Evolutionary conservation across 1,140 invertebrate species (phyloP).

Genomic region (Dreissena polymorpha): DNA sequence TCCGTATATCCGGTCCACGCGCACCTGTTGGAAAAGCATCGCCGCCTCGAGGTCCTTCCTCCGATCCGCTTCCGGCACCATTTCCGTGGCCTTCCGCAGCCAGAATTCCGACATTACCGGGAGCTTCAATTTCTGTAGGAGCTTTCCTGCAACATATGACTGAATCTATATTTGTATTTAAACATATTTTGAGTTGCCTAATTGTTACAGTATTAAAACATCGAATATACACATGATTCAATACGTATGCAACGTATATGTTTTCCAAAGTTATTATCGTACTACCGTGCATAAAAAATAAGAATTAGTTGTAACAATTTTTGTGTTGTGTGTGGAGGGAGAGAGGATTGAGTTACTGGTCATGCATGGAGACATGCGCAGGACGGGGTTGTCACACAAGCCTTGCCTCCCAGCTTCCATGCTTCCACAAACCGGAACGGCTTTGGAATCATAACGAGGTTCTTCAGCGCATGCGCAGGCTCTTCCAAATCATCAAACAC

Average conservation of each 20-base stretch:
- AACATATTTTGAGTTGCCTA: neutral
- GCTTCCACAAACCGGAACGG: conserved; percentile 64
- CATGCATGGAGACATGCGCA: too few relatives aligned
- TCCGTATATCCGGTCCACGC: conserved; percentile 71
- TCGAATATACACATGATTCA: too few relatives aligned
- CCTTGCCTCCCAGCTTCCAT: conserved; percentile 74
- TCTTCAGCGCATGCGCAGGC: conserved; percentile 60
- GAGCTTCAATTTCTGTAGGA: conserved; percentile 64
- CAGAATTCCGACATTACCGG: conserved; percentile 76
- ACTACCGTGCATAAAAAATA: too few relatives aligned
- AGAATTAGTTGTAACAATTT: too few relatives aligned
- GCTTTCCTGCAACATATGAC: conserved; percentile 65
- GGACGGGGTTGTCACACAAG: neutral
- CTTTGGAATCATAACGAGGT: conserved; percentile 71
- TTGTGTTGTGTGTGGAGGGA: too few relatives aligned
- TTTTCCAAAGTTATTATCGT: too few relatives aligned
- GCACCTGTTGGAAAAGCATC: conserved; percentile 72
- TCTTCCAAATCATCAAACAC: conserved; percentile 61
- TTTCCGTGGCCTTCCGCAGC: conserved; percentile 69
- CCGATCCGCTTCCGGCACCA: conserved; percentile 56
- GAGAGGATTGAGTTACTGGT: too few relatives aligned
- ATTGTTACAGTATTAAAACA: too few relatives aligned
- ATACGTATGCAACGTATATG: too few relatives aligned
- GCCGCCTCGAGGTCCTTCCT: conserved; percentile 64
- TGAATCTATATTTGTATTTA: too few relatives aligned